Percentiles rank a stretch among this genome's conserved stretches.
Conservation (phyloP, 23 tunicate genomes). For the Phallusia fumigata region DNA sequence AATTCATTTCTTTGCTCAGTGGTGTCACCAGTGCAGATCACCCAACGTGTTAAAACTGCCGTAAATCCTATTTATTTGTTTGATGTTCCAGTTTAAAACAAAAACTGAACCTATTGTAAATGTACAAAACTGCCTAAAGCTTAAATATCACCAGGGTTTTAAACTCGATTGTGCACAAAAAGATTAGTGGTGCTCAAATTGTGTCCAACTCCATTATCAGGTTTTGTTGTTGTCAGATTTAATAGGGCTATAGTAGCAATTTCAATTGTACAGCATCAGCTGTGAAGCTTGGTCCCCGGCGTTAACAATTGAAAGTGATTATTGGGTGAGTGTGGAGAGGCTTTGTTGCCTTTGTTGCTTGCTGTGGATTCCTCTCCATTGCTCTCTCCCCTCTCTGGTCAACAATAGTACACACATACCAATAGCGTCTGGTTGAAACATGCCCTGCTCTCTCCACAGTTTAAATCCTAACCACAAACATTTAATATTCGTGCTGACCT, state of each 20-base stretch:
- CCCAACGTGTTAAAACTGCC: too few species aligned
- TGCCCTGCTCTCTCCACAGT: not conserved
- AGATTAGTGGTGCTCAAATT: not conserved
- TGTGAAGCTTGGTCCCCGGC: not conserved
- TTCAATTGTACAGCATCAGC: not conserved
- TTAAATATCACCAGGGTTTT: too few species aligned
- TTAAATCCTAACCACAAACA: constrained; percentile 12
- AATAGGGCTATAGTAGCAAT: not conserved
- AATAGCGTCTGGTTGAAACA: not conserved
- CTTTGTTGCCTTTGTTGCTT: not conserved
- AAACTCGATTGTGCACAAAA: too few species aligned
- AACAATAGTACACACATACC: not conserved
- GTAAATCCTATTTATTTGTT: too few species aligned
- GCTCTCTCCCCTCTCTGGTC: not conserved
- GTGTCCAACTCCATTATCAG: not conserved
- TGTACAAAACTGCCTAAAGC: too few species aligned
- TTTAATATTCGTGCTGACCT: not conserved
- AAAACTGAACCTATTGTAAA: too few species aligned
- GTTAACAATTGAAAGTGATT: constrained; percentile 5
- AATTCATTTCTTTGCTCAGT: not conserved
- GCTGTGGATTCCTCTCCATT: not conserved
- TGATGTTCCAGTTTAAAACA: too few species aligned
- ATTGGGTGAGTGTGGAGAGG: constrained; percentile 4
- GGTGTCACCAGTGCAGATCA: too few species aligned
- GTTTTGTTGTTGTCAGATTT: not conserved